Evolutionary conservation across 2,797 vertebrate genomes (phyloP).

Genomic region (Phrynocephalus guinanensis): DNA sequence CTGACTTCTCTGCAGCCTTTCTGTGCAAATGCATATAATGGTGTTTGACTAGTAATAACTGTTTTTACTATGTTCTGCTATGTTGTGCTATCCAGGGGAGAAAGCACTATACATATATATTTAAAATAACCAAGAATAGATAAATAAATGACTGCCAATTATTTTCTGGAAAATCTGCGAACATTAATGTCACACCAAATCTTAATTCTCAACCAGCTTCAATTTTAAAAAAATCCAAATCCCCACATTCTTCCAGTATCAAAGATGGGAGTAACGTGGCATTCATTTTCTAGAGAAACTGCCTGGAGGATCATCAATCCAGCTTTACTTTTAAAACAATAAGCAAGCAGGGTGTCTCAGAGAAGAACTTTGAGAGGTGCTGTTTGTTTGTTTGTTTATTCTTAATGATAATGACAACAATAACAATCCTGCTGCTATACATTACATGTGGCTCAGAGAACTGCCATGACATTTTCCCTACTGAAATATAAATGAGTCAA

Average conservation of each 20-base stretch:
- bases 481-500: not conserved
- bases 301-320: not conserved
- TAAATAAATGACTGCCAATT: not conserved
- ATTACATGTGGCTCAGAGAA: not conserved
- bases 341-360: not conserved
- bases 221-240: not conserved
- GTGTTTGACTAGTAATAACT: not conserved
- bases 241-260: too few relatives aligned
- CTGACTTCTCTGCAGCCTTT: not conserved
- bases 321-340: not conserved
- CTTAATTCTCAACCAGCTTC: not conserved
- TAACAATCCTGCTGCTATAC: not conserved
- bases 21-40: not conserved
- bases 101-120: not conserved
- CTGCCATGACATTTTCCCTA: constrained; percentile 10
- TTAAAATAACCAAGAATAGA: not conserved
- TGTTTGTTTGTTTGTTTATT: not conserved
- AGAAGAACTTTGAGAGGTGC: not conserved
- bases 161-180: not conserved
- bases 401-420: too few relatives aligned
- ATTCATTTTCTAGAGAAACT: not conserved
- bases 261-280: not conserved
- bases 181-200: not conserved
- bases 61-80: not conserved
- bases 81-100: not conserved